Evolutionary conservation across 1,140 invertebrate species (phyloP).

Genomic region (Ostrea denselamellosa): DNA sequence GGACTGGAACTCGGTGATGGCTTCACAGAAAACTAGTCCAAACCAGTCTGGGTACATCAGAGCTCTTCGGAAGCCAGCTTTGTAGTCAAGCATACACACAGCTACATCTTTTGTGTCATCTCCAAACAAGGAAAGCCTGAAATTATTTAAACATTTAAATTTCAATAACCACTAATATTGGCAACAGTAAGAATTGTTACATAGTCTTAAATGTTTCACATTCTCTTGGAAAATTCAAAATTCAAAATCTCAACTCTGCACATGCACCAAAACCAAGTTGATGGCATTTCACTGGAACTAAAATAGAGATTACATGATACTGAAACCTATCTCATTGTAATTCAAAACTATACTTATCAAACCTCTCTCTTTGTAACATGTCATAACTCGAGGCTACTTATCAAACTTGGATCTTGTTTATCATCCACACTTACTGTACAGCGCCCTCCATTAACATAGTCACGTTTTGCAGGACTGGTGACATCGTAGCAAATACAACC

Average conservation of each 20-base stretch:
- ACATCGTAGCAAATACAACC: background rate
- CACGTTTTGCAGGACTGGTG: background rate
- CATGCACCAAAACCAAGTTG: too few relatives aligned
- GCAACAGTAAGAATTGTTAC: too few relatives aligned
- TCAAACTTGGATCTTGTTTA: background rate
- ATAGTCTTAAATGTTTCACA: too few relatives aligned
- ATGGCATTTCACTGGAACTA: too few relatives aligned
- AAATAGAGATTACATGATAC: too few relatives aligned
- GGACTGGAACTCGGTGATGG: background rate
- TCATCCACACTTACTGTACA: background rate
- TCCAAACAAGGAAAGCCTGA: conserved; percentile 2
- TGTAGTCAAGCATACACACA: background rate
- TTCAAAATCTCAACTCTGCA: too few relatives aligned
- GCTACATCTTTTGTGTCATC: conserved; percentile 1
- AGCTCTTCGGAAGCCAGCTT: background rate
- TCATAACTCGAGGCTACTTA: background rate
- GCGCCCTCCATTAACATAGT: background rate
- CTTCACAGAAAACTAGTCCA: background rate
- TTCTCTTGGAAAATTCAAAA: too few relatives aligned
- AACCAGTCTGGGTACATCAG: conserved; percentile 35
- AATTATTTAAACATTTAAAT: background rate
- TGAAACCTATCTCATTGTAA: too few relatives aligned
- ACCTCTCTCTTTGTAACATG: too few relatives aligned
- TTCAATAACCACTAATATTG: too few relatives aligned
- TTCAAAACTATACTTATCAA: background rate